phyloP scores from a whole-genome alignment of 1,140 invertebrate genomes.

The Ceratitis capitata region DNA sequence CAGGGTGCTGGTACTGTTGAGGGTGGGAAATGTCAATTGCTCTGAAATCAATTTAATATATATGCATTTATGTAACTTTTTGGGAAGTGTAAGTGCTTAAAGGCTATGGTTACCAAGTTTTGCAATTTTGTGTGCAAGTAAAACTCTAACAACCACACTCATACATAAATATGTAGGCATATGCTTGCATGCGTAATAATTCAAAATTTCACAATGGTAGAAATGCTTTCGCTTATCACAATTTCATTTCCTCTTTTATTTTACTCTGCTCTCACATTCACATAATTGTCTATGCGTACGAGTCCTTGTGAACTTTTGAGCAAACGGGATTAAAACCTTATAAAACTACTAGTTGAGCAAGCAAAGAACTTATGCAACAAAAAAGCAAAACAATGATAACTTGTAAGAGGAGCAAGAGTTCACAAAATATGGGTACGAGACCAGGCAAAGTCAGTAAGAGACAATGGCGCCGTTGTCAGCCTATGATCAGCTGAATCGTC shows the following conservation, averaged over 20 bases:
- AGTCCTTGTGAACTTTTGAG: background rate
- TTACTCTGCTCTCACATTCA: background rate
- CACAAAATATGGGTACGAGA: background rate
- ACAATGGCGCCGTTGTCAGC: background rate
- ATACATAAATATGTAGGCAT: background rate
- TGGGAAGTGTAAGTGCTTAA: background rate
- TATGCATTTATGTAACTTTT: background rate
- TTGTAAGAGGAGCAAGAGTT: background rate
- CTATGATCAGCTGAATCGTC: background rate
- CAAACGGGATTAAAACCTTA: slow-evolving; percentile 11
- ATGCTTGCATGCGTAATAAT: background rate
- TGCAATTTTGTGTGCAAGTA: background rate
- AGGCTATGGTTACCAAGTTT: background rate
- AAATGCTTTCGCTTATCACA: background rate
- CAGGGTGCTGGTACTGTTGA: background rate
- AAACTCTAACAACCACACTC: background rate
- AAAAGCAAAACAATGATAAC: slow-evolving; percentile 10
- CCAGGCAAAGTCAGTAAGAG: background rate
- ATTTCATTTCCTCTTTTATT: background rate
- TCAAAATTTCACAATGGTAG: background rate
- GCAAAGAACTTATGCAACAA: slow-evolving; percentile 10
- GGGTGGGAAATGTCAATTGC: background rate
- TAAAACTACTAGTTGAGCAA: slow-evolving; percentile 8
- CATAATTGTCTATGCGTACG: background rate
- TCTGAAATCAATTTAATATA: background rate